Percentiles rank a stretch among this genome's conserved stretches.
These are phyloP conservation scores for Drosophila paracracens DNA, from an alignment of 2,888 invertebrate species.

Conservation along the genomic window DNA sequence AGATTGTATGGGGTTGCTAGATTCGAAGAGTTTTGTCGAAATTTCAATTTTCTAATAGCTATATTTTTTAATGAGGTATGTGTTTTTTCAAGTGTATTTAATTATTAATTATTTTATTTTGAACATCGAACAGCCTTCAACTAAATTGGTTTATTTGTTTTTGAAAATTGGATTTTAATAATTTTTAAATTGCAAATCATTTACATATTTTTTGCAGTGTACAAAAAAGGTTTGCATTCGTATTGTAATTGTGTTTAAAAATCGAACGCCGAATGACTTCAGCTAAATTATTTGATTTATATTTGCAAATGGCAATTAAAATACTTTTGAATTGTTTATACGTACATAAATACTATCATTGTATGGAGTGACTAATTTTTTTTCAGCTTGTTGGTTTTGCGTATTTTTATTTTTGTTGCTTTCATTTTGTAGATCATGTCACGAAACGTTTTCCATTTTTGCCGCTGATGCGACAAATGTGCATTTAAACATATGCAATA, in stretches of 20 bases:
- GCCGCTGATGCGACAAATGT: conserved; percentile 36
- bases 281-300: conserved; percentile 21
- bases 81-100: neutral
- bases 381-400: conserved; percentile 49
- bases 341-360: conserved; percentile 46
- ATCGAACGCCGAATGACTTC: conserved; percentile 56
- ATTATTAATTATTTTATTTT: neutral
- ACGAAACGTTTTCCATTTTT: conserved; percentile 68
- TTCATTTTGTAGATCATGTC: conserved; percentile 63
- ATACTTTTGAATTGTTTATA: conserved; percentile 47
- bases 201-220: neutral
- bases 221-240: neutral
- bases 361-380: conserved; percentile 63
- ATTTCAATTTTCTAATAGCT: neutral
- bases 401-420: conserved; percentile 19
- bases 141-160: neutral
- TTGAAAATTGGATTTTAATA: neutral
- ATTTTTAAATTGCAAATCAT: neutral
- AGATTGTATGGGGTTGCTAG: neutral
- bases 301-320: conserved; percentile 57
- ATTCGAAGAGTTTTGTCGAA: neutral
- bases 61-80: neutral
- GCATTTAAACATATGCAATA: conserved; percentile 18
- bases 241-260: conserved; percentile 56
- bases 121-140: neutral